Base-by-base conservation (phyloP, 1,140 invertebrate genomes). In the Drosophila athabasca region DNA sequence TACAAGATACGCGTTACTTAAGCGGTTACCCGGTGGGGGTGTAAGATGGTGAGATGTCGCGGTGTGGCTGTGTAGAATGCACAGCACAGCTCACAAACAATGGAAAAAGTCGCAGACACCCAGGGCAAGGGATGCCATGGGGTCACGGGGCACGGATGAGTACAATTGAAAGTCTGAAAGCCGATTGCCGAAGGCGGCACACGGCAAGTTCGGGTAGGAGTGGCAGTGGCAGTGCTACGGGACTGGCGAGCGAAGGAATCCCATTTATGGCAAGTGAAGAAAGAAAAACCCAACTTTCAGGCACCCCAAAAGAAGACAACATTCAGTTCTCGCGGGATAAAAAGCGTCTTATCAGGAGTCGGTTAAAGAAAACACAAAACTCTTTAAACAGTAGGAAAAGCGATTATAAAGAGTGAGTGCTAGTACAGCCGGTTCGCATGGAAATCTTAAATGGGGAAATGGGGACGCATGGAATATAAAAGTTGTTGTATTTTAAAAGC, bases 161-260 rank as follows among this genome's bases (percentile, higher is more conserved):
- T 31, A 52, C 49, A 75, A 74, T 74, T 74, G 58, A 58, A 65
- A 74, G 60, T 74, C 60, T 46, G 70, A 53, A 65, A 74, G 71
- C 70, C 71, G 70, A 74, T 74, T 59, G 70, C 61, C 48, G 53
- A 41, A 66, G 61, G 71, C 48, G 43, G 31, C 49, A 58, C 29
- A n/a, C 50, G 48, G 53, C 31, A 52, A 55, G 68, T 55, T 49
- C 46, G 60, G 55, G 59, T 48, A 62, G 70, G 29, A 8, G 41
- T 60, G 26, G n/a, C 43, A 4, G 22, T 6, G 24, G 46, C 17
- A 8, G 29, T n/a, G 24, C 24, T 24, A 24, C 3, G 24, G 5
- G 24, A 24, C 24, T 24, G 11, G 17, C 48, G 50, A 50, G 66
- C 45, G 64, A 51, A 41, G 43, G 68, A 57, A 69, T 68, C 64